Base-by-base conservation (phyloP, 1,140 invertebrate species). In the Asobara japonica region DNA sequence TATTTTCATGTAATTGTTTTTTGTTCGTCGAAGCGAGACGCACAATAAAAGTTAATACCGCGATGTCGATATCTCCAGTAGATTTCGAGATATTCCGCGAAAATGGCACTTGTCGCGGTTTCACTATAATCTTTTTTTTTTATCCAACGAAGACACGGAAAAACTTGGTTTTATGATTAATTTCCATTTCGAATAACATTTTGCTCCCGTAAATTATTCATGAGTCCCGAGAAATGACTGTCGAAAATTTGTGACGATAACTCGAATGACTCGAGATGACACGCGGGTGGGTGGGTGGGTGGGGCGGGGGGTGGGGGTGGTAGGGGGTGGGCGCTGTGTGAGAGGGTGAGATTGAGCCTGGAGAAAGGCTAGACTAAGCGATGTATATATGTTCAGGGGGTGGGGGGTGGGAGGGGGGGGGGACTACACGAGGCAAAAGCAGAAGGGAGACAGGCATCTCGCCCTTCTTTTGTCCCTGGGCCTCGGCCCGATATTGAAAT, bases 381-480 rank as follows among this genome's bases (percentile, higher is more conserved):
- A 30, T 30, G 16, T 30, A 67, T 22, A 67, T 22, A n/a, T 31
- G 51, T 60, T 18, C 27, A 13, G 22, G 13, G 25, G 16, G 8
- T 20, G 18, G 20, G 31, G 8, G 30, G 25, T 29, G 41, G 13
- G 31, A 45, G 13, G 0, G 74, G 22, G 60, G 56, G 75, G 65
- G n/a, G 60, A 22, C 29, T n/a, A 76, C 74, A 79, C 77, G 66
- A 83, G 86, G 80, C 83, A 74, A 87, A 84, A 76, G 84, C 81
- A 81, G 79, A 84, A 87, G 85, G 83, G 86, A 86, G 84, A 85
- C 85, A 86, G 85, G 81, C 83, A 86, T 86, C 86, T 86, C 86
- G 82, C 86, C 86, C 83, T 87, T 87, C 86, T 89, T 89, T 88
- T 88, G 87, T 88, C 85, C 86, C 85, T 86, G 79, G 84, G 75